Evolutionary conservation across 2,797 vertebrate genomes (phyloP), one percentile per base, ranked within the genome.

Genomic region (Spondyliosoma cantharus): DNA sequence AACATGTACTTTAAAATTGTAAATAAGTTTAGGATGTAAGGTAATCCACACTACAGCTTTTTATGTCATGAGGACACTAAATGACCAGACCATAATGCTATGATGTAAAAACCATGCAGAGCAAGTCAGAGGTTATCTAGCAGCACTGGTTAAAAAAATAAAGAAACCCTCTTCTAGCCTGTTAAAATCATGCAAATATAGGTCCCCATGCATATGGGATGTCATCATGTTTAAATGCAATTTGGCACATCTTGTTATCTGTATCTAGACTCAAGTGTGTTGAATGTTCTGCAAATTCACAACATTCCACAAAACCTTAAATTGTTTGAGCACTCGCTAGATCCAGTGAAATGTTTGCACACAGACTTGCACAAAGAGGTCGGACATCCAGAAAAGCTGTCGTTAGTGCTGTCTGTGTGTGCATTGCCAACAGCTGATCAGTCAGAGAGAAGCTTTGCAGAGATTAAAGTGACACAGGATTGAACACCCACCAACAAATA

Each of bases 391-490:
- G 46, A 60, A 16, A 69, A 45, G 42, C 73, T 68, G 25, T 27
- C 0, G 0, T 59, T 27, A 20, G 25, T 60, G 48, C 13, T 70
- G 24, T 65, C 72, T 27, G 20, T 25, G 25, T 54, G 49, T 56
- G 14, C 43, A 14, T 8, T 43, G 32, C 65, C 54, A 72, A 61
- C 65, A 75, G 70, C 68, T 76, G 49, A 73, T 70, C 64, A 46
- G 32, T 22, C n/a, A 58, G 54, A 22, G 48, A 68, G 67, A 72
- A 59, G 73, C 63, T 76, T 84, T 74, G 50, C 16, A 64, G 24
- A 74, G 66, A 82, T 86, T 73, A 84, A 63, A 79, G 45, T 20
- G 67, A 24, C 19, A 43, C 53, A 72, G 66, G 66, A 42, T 19
- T 77, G 73, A 76, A 63, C 43, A 50, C 24, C 52, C 42, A 61